Conservation (phyloP, 23 tunicate species). For the Ascidia mentula region DNA sequence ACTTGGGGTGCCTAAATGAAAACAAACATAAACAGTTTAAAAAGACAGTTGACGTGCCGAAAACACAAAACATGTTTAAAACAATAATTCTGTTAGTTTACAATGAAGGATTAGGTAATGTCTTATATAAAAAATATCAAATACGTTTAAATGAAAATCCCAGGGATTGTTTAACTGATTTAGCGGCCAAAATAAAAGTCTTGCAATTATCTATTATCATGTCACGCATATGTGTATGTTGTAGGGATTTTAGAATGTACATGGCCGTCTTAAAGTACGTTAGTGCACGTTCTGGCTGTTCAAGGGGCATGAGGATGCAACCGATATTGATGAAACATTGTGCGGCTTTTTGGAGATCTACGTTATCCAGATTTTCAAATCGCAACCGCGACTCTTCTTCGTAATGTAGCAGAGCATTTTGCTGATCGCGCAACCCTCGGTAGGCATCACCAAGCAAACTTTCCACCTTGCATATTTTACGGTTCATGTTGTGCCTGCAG, state of each 20-base stretch:
- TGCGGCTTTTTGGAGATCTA: neutral
- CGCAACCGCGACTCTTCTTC: neutral
- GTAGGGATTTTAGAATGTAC: neutral
- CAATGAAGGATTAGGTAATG: too few relatives aligned
- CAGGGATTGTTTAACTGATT: too few relatives aligned
- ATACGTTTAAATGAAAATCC: too few relatives aligned
- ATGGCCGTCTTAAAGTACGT: neutral
- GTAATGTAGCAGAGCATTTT: neutral
- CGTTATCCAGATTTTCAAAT: neutral
- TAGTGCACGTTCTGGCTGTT: neutral
- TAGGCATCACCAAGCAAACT: neutral
- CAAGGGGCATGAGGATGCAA: neutral
- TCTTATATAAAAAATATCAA: too few relatives aligned
- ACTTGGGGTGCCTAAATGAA: too few relatives aligned
- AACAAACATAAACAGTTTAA: too few relatives aligned
- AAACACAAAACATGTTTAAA: too few relatives aligned
- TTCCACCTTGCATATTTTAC: neutral
- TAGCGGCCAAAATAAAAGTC: too few relatives aligned
- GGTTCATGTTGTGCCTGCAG: neutral
- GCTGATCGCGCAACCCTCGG: neutral
- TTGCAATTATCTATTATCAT: neutral
- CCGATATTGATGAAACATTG: neutral
- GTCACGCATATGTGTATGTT: neutral
- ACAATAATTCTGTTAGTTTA: too few relatives aligned
- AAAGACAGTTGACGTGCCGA: too few relatives aligned